A percentile compares a stretch with the other conserved stretches of the same genome.
phyloP scores from a whole-genome alignment of 2,888 invertebrate genomes.

The Cryptosula pallasiana region DNA sequence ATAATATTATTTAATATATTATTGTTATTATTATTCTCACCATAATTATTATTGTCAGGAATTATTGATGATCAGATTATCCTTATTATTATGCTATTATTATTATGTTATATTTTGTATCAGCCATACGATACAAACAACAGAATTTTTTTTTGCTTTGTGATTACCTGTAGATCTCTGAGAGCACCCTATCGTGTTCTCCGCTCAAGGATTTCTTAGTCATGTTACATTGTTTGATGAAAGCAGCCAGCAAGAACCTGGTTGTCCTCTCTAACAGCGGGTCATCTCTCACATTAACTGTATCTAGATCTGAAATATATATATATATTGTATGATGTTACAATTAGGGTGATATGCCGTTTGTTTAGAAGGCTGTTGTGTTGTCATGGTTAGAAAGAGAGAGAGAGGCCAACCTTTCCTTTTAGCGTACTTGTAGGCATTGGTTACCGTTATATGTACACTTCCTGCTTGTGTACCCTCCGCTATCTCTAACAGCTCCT shows the following conservation, averaged over 20 bases:
- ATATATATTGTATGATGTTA: too few relatives aligned
- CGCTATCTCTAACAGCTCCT: neutral
- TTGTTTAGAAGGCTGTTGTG: too few relatives aligned
- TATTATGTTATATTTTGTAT: too few relatives aligned
- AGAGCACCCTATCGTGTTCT: slow-evolving; percentile 9
- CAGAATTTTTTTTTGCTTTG: neutral
- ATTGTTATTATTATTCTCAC: too few relatives aligned
- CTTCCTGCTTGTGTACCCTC: neutral
- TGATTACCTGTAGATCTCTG: slow-evolving; percentile 5
- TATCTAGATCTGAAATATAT: slow-evolving; percentile 55
- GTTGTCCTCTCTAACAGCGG: slow-evolving; percentile 56
- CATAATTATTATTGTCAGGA: too few relatives aligned
- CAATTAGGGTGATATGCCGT: too few relatives aligned
- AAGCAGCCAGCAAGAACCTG: slow-evolving; percentile 56
- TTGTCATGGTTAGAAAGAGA: too few relatives aligned
- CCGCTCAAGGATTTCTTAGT: neutral
- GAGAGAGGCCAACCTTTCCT: neutral
- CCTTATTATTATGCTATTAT: too few relatives aligned
- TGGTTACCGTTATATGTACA: neutral
- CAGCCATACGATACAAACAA: neutral
- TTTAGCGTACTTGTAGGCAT: slow-evolving; percentile 9
- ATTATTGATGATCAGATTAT: too few relatives aligned
- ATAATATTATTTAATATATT: too few relatives aligned
- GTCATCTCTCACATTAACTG: slow-evolving; percentile 55
- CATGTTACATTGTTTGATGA: slow-evolving; percentile 55